Evolutionary conservation across 2,797 vertebrate species (phyloP).

Genomic region (Neostethus bicornis): DNA sequence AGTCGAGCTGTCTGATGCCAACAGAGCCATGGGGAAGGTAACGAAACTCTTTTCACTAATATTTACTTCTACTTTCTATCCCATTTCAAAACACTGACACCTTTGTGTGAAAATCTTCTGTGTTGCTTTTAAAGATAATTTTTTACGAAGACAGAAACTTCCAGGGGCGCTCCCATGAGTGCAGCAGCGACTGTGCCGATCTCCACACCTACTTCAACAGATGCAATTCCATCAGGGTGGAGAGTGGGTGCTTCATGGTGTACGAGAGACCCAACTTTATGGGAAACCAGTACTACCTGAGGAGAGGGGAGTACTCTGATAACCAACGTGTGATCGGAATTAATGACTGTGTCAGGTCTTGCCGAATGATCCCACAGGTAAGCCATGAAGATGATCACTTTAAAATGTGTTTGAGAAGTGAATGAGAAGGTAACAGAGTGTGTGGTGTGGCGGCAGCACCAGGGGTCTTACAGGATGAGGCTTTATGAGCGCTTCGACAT

Average conservation of each 20-base stretch:
- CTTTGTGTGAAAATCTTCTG: constrained; percentile 67
- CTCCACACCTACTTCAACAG: constrained; percentile 67
- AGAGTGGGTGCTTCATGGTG: constrained; percentile 78
- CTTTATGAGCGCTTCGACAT: constrained; percentile 74
- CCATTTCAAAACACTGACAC: background rate
- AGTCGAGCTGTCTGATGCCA: constrained; percentile 45
- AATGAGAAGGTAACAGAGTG: background rate
- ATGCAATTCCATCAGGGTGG: constrained; percentile 77
- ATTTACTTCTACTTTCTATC: background rate
- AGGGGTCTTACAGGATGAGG: constrained; percentile 67
- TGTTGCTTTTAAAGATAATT: constrained; percentile 75
- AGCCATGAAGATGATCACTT: background rate
- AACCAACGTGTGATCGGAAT: constrained; percentile 59
- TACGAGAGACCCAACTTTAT: constrained; percentile 70
- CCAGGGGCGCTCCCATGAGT: constrained; percentile 76
- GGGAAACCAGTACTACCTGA: constrained; percentile 74
- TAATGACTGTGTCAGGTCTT: constrained; percentile 66
- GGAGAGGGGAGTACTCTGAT: constrained; percentile 73
- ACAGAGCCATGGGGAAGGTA: constrained; percentile 79
- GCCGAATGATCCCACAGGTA: constrained; percentile 71
- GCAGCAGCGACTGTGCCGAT: constrained; percentile 69
- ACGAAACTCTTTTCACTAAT: constrained; percentile 34
- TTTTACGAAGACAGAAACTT: constrained; percentile 83
- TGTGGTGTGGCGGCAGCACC: constrained; percentile 48
- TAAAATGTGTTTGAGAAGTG: background rate